phyloP scores from a whole-genome alignment of 2,113 vertebrate species.

The Neofelis nebulosa region DNA sequence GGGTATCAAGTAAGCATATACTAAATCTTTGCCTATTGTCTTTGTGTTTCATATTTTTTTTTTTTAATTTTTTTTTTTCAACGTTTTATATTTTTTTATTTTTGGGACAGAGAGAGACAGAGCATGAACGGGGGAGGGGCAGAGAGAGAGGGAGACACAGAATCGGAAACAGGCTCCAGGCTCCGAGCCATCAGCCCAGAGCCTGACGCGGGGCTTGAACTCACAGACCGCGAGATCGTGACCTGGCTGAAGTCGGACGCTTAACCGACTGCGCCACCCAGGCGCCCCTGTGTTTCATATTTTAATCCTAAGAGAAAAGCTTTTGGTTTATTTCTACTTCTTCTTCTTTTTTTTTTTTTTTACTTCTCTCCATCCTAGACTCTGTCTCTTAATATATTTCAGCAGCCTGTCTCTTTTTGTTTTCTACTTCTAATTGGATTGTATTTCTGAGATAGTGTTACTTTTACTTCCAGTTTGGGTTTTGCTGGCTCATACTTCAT shows the following conservation, averaged over 20 bases:
- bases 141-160: too few species aligned
- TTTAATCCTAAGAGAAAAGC: not conserved
- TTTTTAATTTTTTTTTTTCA: too few species aligned
- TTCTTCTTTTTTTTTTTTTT: not conserved
- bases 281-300: not conserved
- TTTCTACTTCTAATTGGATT: slow-evolving; percentile 12
- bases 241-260: too few species aligned
- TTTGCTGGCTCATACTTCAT: slow-evolving; percentile 11
- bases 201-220: too few species aligned
- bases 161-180: too few species aligned
- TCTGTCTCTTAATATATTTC: not conserved
- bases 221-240: too few species aligned
- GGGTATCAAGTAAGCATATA: not conserved
- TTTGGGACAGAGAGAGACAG: too few species aligned
- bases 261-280: too few species aligned
- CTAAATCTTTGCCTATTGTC: not conserved
- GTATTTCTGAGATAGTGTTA: not conserved
- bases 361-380: not conserved
- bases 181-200: too few species aligned
- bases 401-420: not conserved
- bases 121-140: too few species aligned
- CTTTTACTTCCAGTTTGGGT: not conserved
- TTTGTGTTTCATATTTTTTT: not conserved
- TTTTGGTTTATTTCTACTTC: not conserved
- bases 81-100: too few species aligned